Percentiles rank a stretch among this genome's conserved stretches.
Conservation (phyloP, 2,113 vertebrate species). For the Cheirogaleus medius region DNA sequence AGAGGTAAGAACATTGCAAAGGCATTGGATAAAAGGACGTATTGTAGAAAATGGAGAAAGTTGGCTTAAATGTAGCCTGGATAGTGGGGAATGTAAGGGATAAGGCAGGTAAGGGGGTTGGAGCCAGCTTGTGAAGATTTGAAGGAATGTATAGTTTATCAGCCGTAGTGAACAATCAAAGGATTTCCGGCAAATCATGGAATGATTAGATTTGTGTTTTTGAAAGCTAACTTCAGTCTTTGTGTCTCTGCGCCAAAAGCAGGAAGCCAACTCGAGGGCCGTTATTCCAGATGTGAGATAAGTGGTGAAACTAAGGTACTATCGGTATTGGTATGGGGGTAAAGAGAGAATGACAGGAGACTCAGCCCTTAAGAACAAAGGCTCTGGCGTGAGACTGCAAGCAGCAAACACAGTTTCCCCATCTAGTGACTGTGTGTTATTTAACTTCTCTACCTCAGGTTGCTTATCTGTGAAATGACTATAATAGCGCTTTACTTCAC, state of each 20-base stretch:
- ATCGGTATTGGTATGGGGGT: not conserved
- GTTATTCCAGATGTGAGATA: not conserved
- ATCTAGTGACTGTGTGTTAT: not conserved
- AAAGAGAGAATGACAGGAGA: not conserved
- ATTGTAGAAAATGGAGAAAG: not conserved
- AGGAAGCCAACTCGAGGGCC: not conserved
- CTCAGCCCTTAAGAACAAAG: not conserved
- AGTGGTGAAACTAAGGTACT: not conserved
- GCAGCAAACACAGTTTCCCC: not conserved
- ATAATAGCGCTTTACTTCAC: not conserved
- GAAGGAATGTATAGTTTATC: not conserved
- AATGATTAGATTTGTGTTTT: constrained; percentile 20
- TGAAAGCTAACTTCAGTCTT: constrained; percentile 2
- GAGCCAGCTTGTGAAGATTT: not conserved
- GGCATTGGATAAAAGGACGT: not conserved
- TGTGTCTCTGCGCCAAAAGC: not conserved
- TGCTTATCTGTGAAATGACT: not conserved
- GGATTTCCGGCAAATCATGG: not conserved
- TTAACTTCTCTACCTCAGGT: not conserved
- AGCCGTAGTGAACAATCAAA: not conserved
- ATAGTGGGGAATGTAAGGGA: not conserved
- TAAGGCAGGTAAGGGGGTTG: not conserved
- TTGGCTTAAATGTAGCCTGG: not conserved
- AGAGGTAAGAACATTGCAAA: not conserved
- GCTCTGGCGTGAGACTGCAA: not conserved